A percentile compares a stretch with the other conserved stretches of the same genome.
Evolutionary conservation across 1,140 invertebrate species (phyloP).

Genomic region (Zaprionus africanus): DNA sequence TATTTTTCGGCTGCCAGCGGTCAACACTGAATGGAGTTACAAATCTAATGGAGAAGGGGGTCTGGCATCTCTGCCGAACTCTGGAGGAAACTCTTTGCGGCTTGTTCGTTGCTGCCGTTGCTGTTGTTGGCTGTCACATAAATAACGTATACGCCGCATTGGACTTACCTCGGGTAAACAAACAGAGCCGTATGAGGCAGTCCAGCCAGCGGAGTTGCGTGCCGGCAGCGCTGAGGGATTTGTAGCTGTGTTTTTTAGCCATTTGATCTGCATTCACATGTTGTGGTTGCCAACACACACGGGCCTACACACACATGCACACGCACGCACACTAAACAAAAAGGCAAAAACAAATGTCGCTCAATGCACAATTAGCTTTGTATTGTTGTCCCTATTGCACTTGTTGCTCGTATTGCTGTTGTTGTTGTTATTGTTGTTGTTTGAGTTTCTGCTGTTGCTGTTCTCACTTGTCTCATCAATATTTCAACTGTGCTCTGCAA

Average conservation of each 20-base stretch:
- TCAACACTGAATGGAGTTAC: neutral
- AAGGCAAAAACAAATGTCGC: conserved; percentile 27
- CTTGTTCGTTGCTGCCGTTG: neutral
- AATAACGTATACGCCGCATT: conserved; percentile 33
- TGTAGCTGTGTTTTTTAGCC: conserved; percentile 49
- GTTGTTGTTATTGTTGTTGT: neutral
- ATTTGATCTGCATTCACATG: conserved; percentile 63
- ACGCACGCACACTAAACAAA: conserved; percentile 11
- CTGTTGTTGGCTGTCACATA: conserved; percentile 14
- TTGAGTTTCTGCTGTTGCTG: neutral
- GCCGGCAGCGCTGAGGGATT: conserved; percentile 51
- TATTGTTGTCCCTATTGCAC: conserved; percentile 27
- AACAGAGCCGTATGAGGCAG: conserved; percentile 62
- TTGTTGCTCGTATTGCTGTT: neutral
- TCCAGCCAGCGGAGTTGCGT: conserved; percentile 59
- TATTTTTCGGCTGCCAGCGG: neutral
- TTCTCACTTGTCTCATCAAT: conserved; percentile 58
- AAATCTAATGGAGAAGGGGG: neutral
- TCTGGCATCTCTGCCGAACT: neutral
- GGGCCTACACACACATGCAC: conserved; percentile 3
- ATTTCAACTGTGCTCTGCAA: conserved; percentile 60
- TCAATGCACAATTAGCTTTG: conserved; percentile 42
- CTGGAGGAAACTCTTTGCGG: neutral
- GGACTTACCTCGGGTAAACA: conserved; percentile 65
- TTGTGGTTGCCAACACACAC: conserved; percentile 13